Base-by-base conservation (phyloP, 2,113 vertebrate genomes). In the Hippocampus zosterae region DNA sequence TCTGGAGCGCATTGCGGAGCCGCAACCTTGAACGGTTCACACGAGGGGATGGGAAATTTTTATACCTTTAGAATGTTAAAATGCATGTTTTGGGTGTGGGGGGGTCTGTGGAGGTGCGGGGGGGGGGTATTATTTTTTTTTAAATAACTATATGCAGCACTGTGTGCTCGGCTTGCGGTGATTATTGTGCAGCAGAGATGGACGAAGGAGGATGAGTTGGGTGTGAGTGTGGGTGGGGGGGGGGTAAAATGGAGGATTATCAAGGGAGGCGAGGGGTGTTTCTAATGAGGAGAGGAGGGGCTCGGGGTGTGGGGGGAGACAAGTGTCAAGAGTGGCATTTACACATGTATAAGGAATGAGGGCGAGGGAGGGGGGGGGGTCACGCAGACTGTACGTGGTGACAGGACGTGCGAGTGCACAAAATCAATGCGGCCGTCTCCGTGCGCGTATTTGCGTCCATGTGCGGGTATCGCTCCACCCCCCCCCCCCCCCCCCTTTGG, bases 241-340 rank as follows among this genome's bases (percentile, higher is more conserved):
- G 57, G 57, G 15, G 8, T 60, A 65, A 65, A 11, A 65, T 65
- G 63, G 63, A 46, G 27, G 57, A 60, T 60, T 60, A 60, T 60
- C 57, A 60, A 60, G 62, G 62, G 41, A 64, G 41, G 23, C n/a
- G 37, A 65, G 12, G 11, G 13, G n/a, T 60, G 27, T 60, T 60
- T 60, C 57, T 60, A 60, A 60, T 60, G 57, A 57, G 70, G 68
- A 72, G 60, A 59, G 63, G 65, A 63, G 69, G 65, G 42, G 55
- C 53, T 40, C 13, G 70, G 63, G 74, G 71, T 72, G 74, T 72
- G 74, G 67, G 68, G 73, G 77, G 74, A 72, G 81, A 81, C 66
- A 46, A 68, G 78, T 78, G 81, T 83, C 79, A 82, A 81, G 82
- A 84, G 85, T 86, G 71, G 76, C 81, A 84, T 85, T 87, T 84